A percentile compares a stretch with the other conserved stretches of the same genome.
Conservation (phyloP, 2,888 invertebrate species). For the Koerneria pararmatus region DNA sequence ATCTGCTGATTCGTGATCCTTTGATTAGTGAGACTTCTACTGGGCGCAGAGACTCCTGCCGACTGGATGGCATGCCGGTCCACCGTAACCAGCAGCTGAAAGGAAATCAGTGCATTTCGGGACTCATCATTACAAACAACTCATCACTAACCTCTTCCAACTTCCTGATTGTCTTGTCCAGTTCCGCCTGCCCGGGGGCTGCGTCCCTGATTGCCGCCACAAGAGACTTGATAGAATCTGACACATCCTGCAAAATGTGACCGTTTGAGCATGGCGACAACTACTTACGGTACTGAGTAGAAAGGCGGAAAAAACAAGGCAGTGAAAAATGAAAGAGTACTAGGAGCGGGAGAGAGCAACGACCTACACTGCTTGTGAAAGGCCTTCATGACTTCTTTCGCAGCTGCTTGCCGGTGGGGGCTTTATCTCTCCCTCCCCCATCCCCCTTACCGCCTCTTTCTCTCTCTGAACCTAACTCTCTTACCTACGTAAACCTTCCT, state of each 20-base stretch:
- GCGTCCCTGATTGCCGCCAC: slow-evolving; percentile 83
- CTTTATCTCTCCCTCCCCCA: too few relatives aligned
- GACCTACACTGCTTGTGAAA: too few relatives aligned
- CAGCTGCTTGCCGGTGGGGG: too few relatives aligned
- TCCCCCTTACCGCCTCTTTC: too few relatives aligned
- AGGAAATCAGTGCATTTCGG: too few relatives aligned
- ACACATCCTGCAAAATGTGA: slow-evolving; percentile 73
- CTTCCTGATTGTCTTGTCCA: slow-evolving; percentile 72
- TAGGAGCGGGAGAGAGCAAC: too few relatives aligned
- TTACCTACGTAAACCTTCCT: too few relatives aligned
- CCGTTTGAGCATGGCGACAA: slow-evolving; percentile 87
- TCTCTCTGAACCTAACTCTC: too few relatives aligned
- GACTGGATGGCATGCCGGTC: neutral
- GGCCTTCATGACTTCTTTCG: too few relatives aligned
- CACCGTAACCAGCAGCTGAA: too few relatives aligned
- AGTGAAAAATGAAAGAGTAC: too few relatives aligned
- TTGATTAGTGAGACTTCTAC: slow-evolving; percentile 37
- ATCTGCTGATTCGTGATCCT: slow-evolving; percentile 71
- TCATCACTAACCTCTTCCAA: slow-evolving; percentile 61
- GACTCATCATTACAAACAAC: slow-evolving; percentile 63
- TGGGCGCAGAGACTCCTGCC: neutral
- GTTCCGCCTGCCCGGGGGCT: slow-evolving; percentile 90
- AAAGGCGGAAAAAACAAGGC: too few relatives aligned
- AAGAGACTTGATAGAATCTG: slow-evolving; percentile 89
- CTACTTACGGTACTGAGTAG: slow-evolving; percentile 68